These are phyloP conservation scores for Poecilobothrus nobilitatus DNA, from an alignment of 2,888 invertebrate genomes.

Conservation along the genomic window DNA sequence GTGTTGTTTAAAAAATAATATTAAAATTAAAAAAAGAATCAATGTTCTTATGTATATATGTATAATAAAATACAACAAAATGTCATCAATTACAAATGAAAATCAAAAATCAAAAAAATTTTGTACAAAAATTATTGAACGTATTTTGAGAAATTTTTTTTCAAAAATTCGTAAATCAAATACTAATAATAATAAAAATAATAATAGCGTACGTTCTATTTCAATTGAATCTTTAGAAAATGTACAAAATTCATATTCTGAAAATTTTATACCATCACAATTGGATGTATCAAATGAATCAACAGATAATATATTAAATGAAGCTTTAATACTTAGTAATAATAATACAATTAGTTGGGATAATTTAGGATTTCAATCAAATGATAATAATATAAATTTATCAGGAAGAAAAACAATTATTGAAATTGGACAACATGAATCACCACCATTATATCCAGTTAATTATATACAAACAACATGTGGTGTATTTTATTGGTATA, in stretches of 20 bases:
- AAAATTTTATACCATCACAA: constrained; percentile 25
- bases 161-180: background rate
- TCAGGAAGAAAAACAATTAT: background rate
- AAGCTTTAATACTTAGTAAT: background rate
- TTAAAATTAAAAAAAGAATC: too few species aligned
- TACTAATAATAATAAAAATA: background rate
- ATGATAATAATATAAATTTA: background rate
- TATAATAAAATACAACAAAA: background rate
- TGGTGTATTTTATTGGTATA: background rate
- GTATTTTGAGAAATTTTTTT: background rate
- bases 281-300: background rate
- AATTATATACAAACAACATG: background rate
- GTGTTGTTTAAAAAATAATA: too few species aligned
- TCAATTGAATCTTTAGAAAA: constrained; percentile 40
- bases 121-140: background rate
- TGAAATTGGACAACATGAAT: background rate
- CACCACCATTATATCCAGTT: background rate
- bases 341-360: background rate
- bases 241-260: constrained; percentile 36
- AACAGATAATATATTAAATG: background rate
- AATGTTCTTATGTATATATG: too few species aligned
- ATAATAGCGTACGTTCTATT: background rate
- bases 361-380: constrained; percentile 1
- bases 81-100: background rate
- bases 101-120: background rate